Base-by-base conservation (phyloP, 1,140 invertebrate genomes). In the Drosophila willistoni region DNA sequence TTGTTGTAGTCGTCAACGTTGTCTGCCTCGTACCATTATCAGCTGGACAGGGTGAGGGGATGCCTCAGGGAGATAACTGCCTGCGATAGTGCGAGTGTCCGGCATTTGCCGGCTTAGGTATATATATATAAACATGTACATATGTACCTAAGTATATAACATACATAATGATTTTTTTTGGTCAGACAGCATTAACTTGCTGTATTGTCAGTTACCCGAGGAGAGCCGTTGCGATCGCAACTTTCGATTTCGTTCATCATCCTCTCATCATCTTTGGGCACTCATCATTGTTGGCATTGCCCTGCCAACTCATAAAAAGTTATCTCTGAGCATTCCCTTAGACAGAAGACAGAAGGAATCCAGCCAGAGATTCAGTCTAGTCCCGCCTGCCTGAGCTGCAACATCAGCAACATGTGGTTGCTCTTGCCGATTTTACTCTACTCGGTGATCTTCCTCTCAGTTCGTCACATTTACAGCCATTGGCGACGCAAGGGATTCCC, bases 401-500 rank as follows among this genome's bases (percentile, higher is more conserved):
- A 77, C 73, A 75, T 56, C 71, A 9, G 34, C 74, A 42, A 9
- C 64, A 91, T 91, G 90, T 91, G 90, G 90, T 71, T 91, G 72
- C 77, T 91, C 64, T 51, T 91, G 66, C 90, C 90, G 12, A 91
- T 91, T 19, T 56, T 91, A 4, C 34, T 80, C 14, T 91, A 91
- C 55, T 76, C 90, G 54, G 29, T 71, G 44, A 60, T 90, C n/a
- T 91, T 77, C 68, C 78, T 91, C 9, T 71, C 61, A 14, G 81
- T 91, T 17, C 81, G 90, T 3, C 90, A 91, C 70, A 74, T 91
- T 56, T 90, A 91, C 34, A 91, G 73, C 65, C 77, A 91, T 51
- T 91, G 90, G 90, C 66, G 63, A 5, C 90, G 90, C 60, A 79
- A 81, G 68, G 90, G 90, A 57, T 91, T 91, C 56, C 90, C 90